A percentile compares a stretch with the other conserved stretches of the same genome.
Conservation (phyloP, 1,140 invertebrate species). For the Solenopsis invicta region DNA sequence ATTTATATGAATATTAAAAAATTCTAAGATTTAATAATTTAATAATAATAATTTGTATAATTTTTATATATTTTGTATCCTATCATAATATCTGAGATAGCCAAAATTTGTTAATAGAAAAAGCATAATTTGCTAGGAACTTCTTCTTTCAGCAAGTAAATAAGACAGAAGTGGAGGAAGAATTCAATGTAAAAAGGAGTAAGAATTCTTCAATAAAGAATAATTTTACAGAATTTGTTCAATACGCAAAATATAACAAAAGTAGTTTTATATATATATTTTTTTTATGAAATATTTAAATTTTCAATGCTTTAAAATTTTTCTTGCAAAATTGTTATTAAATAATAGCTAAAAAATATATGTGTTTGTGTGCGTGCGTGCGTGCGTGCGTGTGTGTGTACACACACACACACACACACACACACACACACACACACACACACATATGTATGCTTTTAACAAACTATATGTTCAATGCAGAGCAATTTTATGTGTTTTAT, state of each 20-base stretch:
- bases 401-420: too few species aligned
- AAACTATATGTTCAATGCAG: slow-evolving; percentile 10
- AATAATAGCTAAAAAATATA: slow-evolving; percentile 1
- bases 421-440: neutral
- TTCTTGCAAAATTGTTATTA: slow-evolving; percentile 44
- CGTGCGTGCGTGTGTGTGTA: too few species aligned
- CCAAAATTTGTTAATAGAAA: slow-evolving; percentile 40
- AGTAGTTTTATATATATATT: slow-evolving; percentile 41
- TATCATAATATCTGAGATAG: slow-evolving; percentile 35
- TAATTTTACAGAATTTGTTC: slow-evolving; percentile 58
- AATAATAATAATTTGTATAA: slow-evolving; percentile 6
- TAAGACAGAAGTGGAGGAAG: slow-evolving; percentile 65
- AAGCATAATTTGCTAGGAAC: slow-evolving; percentile 69
- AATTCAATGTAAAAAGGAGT: slow-evolving; percentile 71
- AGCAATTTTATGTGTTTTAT: slow-evolving; percentile 8
- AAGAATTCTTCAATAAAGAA: slow-evolving; percentile 64
- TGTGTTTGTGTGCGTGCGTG: too few species aligned
- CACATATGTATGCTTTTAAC: slow-evolving; percentile 21
- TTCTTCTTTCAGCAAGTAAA: slow-evolving; percentile 76
- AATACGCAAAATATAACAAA: slow-evolving; percentile 49
- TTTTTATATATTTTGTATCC: slow-evolving; percentile 51
- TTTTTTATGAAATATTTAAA: slow-evolving; percentile 16
- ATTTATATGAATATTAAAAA: slow-evolving; percentile 19
- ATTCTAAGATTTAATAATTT: slow-evolving; percentile 40
- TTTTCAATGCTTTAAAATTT: slow-evolving; percentile 45